Evolutionary conservation across 1,140 invertebrate species (phyloP).

Genomic region (Eciton burchellii): DNA sequence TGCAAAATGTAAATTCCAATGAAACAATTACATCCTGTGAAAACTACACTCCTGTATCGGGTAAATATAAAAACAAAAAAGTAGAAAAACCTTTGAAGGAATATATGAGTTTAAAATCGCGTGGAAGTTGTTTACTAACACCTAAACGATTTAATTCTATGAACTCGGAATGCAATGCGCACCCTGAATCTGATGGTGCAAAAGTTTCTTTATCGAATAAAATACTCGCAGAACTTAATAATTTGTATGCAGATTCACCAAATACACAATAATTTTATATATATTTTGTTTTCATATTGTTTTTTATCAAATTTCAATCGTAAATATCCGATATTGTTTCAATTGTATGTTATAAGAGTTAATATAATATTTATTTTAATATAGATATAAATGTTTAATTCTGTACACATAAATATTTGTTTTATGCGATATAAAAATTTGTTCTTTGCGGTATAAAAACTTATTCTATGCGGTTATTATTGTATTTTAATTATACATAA

Average conservation of each 20-base stretch:
- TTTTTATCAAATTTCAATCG: too few relatives aligned
- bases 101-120: constrained; percentile 75
- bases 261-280: constrained; percentile 15
- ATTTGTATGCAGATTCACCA: constrained; percentile 72
- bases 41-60: neutral
- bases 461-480: too few relatives aligned
- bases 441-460: too few relatives aligned
- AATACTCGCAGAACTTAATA: constrained; percentile 69
- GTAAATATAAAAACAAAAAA: constrained; percentile 11
- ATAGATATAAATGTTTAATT: too few relatives aligned
- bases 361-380: too few relatives aligned
- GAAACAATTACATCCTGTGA: neutral
- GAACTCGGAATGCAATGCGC: neutral
- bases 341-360: too few relatives aligned
- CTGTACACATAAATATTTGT: too few relatives aligned
- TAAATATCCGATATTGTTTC: too few relatives aligned
- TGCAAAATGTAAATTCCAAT: constrained; percentile 18
- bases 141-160: constrained; percentile 67
- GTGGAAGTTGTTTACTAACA: constrained; percentile 71
- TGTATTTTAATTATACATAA: too few relatives aligned
- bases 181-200: neutral
- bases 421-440: too few relatives aligned
- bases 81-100: constrained; percentile 66
- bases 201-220: constrained; percentile 48
- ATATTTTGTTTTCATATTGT: constrained; percentile 2